These are phyloP conservation scores for Apaloderma vittatum DNA, from an alignment of 2,113 vertebrate genomes.

Conservation along the genomic window DNA sequence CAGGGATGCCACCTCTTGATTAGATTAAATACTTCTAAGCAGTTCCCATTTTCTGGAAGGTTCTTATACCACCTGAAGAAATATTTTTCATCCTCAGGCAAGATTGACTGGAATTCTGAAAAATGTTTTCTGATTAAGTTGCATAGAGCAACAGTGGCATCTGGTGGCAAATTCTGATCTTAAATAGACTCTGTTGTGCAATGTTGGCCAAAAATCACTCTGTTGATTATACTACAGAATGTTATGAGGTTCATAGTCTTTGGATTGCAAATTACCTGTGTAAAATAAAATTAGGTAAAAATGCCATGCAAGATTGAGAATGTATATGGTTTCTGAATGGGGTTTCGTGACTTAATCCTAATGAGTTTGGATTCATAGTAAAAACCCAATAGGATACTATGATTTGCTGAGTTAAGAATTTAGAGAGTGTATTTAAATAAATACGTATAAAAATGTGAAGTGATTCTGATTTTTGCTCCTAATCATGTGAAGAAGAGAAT, in stretches of 20 bases:
- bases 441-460: not conserved
- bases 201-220: not conserved
- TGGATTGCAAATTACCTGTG: not conserved
- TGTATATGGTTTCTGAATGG: not conserved
- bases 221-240: not conserved
- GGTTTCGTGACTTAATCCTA: not conserved
- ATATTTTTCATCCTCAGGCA: not conserved
- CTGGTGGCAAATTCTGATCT: constrained; percentile 40
- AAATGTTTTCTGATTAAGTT: not conserved
- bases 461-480: not conserved
- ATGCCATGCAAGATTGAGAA: not conserved
- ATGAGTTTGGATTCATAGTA: not conserved
- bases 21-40: not conserved
- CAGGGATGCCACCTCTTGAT: too few species aligned
- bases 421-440: not conserved
- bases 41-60: not conserved
- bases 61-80: not conserved
- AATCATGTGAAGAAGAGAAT: not conserved
- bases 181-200: accelerated
- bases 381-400: not conserved
- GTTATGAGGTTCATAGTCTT: not conserved
- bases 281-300: not conserved
- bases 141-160: constrained; percentile 55
- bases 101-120: not conserved
- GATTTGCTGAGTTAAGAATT: not conserved